Conservation (phyloP, 1,140 invertebrate genomes). For the Drosophila equinoxialis region DNA sequence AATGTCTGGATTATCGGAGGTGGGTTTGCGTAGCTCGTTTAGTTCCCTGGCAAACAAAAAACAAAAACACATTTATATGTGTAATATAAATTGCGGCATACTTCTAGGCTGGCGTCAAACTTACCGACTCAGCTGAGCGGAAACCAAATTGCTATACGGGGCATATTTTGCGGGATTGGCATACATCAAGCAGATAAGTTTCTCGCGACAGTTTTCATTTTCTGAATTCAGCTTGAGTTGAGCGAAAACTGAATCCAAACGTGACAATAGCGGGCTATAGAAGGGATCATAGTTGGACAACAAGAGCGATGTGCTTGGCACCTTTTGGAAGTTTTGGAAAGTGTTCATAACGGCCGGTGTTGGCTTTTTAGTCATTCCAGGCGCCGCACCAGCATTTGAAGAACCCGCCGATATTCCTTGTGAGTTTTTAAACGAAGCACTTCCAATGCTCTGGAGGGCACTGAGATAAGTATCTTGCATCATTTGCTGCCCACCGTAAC, state of each 20-base stretch:
- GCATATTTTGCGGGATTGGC: slow-evolving; percentile 92
- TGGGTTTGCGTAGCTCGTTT: slow-evolving; percentile 91
- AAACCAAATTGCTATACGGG: slow-evolving; percentile 93
- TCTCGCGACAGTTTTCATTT: slow-evolving; percentile 89
- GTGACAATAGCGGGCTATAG: slow-evolving; percentile 91
- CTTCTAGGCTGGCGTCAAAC: slow-evolving; percentile 42
- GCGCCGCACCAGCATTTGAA: slow-evolving; percentile 50
- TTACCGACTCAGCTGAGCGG: slow-evolving; percentile 92
- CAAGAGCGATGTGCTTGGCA: slow-evolving; percentile 90
- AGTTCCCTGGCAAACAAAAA: slow-evolving; percentile 86
- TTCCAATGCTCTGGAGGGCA: slow-evolving; percentile 73
- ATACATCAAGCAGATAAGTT: slow-evolving; percentile 93
- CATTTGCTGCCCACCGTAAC: slow-evolving; percentile 66
- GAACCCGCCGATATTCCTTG: slow-evolving; percentile 67
- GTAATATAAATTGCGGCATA: slow-evolving; percentile 33
- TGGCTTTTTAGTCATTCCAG: slow-evolving; percentile 66
- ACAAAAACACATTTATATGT: slow-evolving; percentile 14
- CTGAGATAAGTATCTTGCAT: slow-evolving; percentile 78
- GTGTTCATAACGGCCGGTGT: slow-evolving; percentile 75
- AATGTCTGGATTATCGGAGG: slow-evolving; percentile 92
- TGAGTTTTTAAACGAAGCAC: slow-evolving; percentile 78
- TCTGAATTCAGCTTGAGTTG: slow-evolving; percentile 86
- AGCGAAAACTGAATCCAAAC: slow-evolving; percentile 91
- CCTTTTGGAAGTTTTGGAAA: slow-evolving; percentile 91
- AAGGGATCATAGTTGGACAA: slow-evolving; percentile 94